A percentile compares a stretch with the other conserved stretches of the same genome.
Conservation (phyloP, 2,797 vertebrate species). For the Alcedo atthis region DNA sequence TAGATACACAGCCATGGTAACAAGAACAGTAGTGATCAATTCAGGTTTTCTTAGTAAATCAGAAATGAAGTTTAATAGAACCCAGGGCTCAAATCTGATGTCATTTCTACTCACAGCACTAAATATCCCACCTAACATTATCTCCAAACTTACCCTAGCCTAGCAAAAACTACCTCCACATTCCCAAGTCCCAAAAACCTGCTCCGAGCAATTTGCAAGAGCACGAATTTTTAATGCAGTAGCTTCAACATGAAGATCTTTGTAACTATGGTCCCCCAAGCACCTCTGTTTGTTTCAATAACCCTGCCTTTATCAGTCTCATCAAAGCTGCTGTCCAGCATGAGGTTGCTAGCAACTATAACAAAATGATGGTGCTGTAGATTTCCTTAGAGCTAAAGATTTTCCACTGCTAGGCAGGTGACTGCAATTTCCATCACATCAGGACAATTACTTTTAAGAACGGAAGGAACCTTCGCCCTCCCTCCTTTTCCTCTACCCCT, state of each 20-base stretch:
- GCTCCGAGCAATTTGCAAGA: not conserved
- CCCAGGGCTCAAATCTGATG: not conserved
- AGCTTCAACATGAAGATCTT: not conserved
- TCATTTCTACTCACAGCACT: not conserved
- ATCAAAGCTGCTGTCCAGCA: slow-evolving; percentile 59
- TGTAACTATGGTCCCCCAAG: not conserved
- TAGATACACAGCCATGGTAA: not conserved
- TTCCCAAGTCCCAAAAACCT: not conserved
- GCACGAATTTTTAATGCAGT: not conserved
- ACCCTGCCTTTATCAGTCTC: slow-evolving; percentile 22
- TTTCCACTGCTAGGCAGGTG: slow-evolving; percentile 64
- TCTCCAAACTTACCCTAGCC: not conserved
- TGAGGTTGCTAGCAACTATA: slow-evolving; percentile 13
- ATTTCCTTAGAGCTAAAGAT: slow-evolving; percentile 43
- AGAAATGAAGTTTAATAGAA: not conserved
- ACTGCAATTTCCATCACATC: slow-evolving; percentile 69
- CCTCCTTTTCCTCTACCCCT: slow-evolving; percentile 51
- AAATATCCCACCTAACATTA: not conserved
- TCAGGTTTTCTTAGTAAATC: not conserved
- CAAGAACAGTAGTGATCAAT: not conserved
- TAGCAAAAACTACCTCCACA: not conserved
- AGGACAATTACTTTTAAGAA: slow-evolving; percentile 65
- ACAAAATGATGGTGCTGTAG: slow-evolving; percentile 43
- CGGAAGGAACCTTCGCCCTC: slow-evolving; percentile 63
- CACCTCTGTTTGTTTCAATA: slow-evolving; percentile 16